A percentile compares a stretch with the other conserved stretches of the same genome.
Evolutionary conservation across 1,140 invertebrate species (phyloP).

Genomic region (Ctenoplectra terminalis): DNA sequence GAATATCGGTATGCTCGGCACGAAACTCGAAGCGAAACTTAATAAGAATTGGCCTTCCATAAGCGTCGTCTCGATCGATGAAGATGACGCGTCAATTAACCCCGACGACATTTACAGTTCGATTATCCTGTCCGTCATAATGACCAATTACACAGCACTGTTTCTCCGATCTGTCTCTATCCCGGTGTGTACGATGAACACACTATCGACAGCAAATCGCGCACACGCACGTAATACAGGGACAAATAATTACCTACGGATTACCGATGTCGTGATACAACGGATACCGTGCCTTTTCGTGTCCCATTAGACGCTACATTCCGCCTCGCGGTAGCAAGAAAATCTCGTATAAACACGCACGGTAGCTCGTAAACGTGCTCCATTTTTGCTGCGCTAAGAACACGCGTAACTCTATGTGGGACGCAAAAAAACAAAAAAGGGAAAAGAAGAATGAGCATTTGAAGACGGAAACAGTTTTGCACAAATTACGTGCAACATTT

Average conservation of each 20-base stretch:
- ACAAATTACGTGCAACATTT: not conserved
- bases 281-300: constrained; percentile 63
- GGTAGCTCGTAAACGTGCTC: constrained; percentile 18
- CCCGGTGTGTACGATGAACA: constrained; percentile 30
- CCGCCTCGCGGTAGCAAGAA: constrained; percentile 42
- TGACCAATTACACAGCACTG: constrained; percentile 59
- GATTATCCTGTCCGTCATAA: constrained; percentile 62
- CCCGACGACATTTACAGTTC: constrained; percentile 57
- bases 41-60: constrained; percentile 13
- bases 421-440: not conserved
- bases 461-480: not conserved
- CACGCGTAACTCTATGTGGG: not conserved
- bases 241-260: constrained; percentile 62
- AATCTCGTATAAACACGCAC: constrained; percentile 62
- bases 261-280: constrained; percentile 48
- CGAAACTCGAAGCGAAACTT: too few species aligned
- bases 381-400: not conserved
- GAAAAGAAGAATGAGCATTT: not conserved
- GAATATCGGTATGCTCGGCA: too few species aligned
- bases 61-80: constrained; percentile 8
- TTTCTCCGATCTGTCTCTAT: constrained; percentile 40
- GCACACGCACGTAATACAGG: constrained; percentile 48
- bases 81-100: constrained; percentile 55
- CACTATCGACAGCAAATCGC: constrained; percentile 38
- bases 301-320: constrained; percentile 39